These are phyloP conservation scores for Ennomos fuscantarius DNA, from an alignment of 2,888 invertebrate genomes.

Conservation along the genomic window DNA sequence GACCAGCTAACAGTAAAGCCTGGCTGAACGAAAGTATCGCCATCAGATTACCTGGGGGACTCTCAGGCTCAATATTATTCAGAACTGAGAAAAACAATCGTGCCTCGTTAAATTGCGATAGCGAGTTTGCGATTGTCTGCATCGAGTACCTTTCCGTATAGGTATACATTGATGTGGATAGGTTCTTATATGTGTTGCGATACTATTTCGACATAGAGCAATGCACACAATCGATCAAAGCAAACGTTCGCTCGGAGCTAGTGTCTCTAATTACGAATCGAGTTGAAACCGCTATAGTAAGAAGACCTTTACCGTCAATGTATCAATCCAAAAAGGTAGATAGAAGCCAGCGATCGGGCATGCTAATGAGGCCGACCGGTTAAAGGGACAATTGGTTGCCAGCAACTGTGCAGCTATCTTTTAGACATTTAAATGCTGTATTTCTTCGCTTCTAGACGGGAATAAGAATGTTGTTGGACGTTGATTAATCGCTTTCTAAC, in stretches of 20 bases:
- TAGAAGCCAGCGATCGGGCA: conserved; percentile 68
- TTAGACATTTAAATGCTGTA: conserved; percentile 68
- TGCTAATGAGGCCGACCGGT: conserved; percentile 76
- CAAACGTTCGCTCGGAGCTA: conserved; percentile 50
- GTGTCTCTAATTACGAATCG: conserved; percentile 65
- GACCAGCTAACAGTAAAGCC: conserved; percentile 75
- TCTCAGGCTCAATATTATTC: conserved; percentile 82
- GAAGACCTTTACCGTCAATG: conserved; percentile 73
- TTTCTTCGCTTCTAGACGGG: conserved; percentile 61
- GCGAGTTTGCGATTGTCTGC: conserved; percentile 71
- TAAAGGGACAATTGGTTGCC: conserved; percentile 75
- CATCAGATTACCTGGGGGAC: conserved; percentile 75
- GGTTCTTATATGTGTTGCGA: conserved; percentile 35
- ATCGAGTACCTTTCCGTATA: conserved; percentile 63
- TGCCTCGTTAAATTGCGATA: conserved; percentile 82
- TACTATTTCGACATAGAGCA: conserved; percentile 38
- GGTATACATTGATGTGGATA: conserved; percentile 47
- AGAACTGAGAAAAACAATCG: conserved; percentile 84
- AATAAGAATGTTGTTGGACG: conserved; percentile 64
- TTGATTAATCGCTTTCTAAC: conserved; percentile 65
- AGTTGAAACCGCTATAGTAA: conserved; percentile 56
- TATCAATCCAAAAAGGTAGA: conserved; percentile 72
- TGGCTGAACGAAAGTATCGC: conserved; percentile 76
- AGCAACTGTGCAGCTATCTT: conserved; percentile 69
- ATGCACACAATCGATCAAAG: conserved; percentile 52